phyloP scores from a whole-genome alignment of 2,797 vertebrate genomes.

The Rhinella marina region DNA sequence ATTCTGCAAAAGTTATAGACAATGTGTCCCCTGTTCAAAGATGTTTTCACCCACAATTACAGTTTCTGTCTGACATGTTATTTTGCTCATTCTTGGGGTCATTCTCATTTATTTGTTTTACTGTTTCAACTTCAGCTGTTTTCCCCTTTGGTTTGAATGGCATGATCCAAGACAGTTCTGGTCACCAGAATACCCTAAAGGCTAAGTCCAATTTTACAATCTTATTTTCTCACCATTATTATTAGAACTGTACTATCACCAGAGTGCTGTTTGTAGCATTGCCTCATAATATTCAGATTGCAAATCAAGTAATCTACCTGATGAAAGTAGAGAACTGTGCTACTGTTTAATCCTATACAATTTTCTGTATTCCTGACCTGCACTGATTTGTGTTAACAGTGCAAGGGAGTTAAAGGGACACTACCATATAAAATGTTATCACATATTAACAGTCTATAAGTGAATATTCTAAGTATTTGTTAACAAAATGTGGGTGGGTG shows the following conservation, averaged over 20 bases:
- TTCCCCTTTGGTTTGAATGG: background rate
- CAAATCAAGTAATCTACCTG: too few species aligned
- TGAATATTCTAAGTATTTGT: too few species aligned
- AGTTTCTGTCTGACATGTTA: background rate
- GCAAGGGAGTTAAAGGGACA: too few species aligned
- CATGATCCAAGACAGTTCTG: background rate
- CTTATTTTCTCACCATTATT: background rate
- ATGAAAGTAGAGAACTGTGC: too few species aligned
- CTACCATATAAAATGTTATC: too few species aligned
- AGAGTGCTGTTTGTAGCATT: background rate
- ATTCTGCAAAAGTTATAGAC: background rate
- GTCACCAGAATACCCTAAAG: background rate
- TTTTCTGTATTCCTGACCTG: too few species aligned
- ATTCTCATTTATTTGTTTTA: background rate
- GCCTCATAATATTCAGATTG: too few species aligned
- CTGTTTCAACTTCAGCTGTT: background rate
- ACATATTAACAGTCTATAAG: too few species aligned
- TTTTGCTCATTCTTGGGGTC: background rate
- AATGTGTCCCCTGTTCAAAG: background rate
- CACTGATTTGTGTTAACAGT: too few species aligned
- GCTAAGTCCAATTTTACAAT: background rate
- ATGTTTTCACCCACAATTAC: background rate
- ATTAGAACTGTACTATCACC: background rate
- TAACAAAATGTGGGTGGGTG: too few species aligned
- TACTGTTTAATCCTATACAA: too few species aligned